Evolutionary conservation across 2,888 invertebrate genomes (phyloP).

Genomic region (Oscheius sp.): DNA sequence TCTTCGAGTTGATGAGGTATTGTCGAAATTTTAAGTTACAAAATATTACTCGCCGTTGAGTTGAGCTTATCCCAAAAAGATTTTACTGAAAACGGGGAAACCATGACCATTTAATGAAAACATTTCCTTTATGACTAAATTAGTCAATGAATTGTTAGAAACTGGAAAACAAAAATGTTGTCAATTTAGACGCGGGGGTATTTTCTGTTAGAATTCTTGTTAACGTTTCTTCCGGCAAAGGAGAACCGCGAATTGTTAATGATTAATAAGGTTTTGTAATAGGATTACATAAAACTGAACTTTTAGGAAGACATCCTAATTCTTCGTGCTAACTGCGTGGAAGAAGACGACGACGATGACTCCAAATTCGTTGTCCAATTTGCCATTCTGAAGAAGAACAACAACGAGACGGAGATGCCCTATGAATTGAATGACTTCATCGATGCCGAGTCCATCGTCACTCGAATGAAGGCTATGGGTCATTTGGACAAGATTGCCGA

Average conservation of each 20-base stretch:
- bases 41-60: neutral
- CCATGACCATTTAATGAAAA: too few species aligned
- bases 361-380: constrained; percentile 63
- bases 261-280: too few species aligned
- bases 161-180: too few species aligned
- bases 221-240: too few species aligned
- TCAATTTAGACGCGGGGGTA: too few species aligned
- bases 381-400: constrained; percentile 59
- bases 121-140: too few species aligned
- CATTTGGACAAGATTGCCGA: constrained; percentile 58
- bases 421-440: constrained; percentile 54
- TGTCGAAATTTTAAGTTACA: neutral
- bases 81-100: too few species aligned
- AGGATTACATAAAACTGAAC: too few species aligned
- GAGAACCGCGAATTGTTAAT: too few species aligned
- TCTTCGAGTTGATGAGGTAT: constrained; percentile 53
- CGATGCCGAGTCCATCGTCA: constrained; percentile 52
- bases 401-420: constrained; percentile 48
- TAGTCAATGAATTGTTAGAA: too few species aligned
- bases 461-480: constrained; percentile 63
- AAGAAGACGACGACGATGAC: constrained; percentile 42
- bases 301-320: constrained; percentile 63
- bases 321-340: constrained; percentile 56
- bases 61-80: too few species aligned
- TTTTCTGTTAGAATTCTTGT: too few species aligned